Evolutionary conservation across 2,888 invertebrate genomes (phyloP), one percentile per base, ranked within the genome.

Genomic region (Sylvicola fuscatus): DNA sequence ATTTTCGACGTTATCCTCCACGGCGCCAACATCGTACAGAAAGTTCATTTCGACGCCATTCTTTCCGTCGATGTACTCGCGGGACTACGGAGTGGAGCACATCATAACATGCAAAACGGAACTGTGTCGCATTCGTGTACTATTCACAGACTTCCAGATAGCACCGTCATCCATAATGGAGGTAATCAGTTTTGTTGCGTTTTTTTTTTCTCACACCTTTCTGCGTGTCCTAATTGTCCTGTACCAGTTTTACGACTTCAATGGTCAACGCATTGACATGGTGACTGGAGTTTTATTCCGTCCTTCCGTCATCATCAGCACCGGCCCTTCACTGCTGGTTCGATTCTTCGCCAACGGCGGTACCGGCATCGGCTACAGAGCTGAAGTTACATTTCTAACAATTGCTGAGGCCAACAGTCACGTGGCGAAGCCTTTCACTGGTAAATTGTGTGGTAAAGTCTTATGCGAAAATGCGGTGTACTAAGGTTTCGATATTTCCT

Each of bases 331-430:
- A 1, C 47, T 78, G 40, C 52, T 68, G 27, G 56, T 77, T 10
- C 62, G 72, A 44, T 78, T 78, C 49, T 72, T 72, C 45, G 77
- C 74, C 2, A 77, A 77, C 46, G 74, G 74, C 2, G 74, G 67
- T 13, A 68, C 72, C 2, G 68, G 70, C 33, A 53, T 67, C 3
- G 77, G 77, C 2, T 78, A 70, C 50, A 71, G 70, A 44, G 72
- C 72, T 1, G 61, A 64, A 42, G 69, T 70, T 13, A 14, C 3
- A 7, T 37, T 21, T 45, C 17, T 49, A 16, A 33, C 42, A 13
- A 41, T 37, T 6, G 42, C 41, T 21, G 21, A 21, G 8, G 21
- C 21, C 21, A 21, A 21, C 21, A 21, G 21, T 21, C 21, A 21
- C 21, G 8, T 21, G 4, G 21, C 21, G 21, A 21, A 21, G 21